A percentile compares a stretch with the other conserved stretches of the same genome.
These are phyloP conservation scores for Napeogenes inachia DNA, from an alignment of 2,888 invertebrate species.

Conservation along the genomic window DNA sequence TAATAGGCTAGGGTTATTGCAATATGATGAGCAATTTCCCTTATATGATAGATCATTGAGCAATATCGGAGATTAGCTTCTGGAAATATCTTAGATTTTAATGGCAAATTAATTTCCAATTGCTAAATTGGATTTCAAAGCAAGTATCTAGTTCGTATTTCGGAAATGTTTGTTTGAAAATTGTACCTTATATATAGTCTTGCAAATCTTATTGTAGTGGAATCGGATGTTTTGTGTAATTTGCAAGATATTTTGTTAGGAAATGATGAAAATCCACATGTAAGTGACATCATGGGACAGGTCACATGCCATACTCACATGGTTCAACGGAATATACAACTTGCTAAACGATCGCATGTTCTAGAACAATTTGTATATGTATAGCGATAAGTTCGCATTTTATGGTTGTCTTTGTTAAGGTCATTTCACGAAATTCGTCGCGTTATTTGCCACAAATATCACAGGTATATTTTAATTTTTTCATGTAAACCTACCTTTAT, in stretches of 20 bases:
- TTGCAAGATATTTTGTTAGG: no score
- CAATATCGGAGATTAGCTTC: not conserved
- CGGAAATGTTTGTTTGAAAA: no score
- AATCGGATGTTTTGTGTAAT: no score
- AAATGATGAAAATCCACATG: not conserved
- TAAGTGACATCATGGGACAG: constrained; percentile 1
- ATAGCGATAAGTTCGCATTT: constrained; percentile 18
- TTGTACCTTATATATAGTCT: no score
- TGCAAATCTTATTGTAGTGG: no score
- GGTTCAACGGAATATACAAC: not conserved
- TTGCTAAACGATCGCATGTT: constrained; percentile 19
- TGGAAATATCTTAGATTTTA: constrained; percentile 1
- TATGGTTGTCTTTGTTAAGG: constrained; percentile 24
- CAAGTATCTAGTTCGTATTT: no score
- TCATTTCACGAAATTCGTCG: constrained; percentile 6
- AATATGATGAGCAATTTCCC: not conserved
- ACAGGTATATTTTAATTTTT: not conserved
- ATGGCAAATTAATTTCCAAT: no score
- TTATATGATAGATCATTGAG: not conserved
- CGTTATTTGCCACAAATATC: not conserved
- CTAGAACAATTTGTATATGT: constrained; percentile 17
- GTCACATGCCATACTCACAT: not conserved
- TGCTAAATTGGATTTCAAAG: no score
- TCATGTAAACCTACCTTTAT: no score
- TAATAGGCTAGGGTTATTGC: constrained; percentile 9